Percentiles rank a stretch among this genome's conserved stretches.
Conservation (phyloP, 1,140 invertebrate genomes). For the Pectinophora gossypiella region DNA sequence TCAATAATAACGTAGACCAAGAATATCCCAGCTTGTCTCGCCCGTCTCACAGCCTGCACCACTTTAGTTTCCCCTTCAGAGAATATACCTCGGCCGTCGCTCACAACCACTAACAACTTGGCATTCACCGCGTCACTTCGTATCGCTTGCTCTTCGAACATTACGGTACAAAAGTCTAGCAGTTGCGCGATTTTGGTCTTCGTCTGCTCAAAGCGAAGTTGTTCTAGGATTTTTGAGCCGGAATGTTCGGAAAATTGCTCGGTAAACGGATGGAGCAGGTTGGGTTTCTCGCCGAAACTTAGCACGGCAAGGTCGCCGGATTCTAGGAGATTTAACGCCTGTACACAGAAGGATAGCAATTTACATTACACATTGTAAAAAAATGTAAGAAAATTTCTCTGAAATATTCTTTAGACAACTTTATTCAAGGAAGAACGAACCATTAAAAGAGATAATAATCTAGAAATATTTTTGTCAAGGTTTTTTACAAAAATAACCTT, state of each 20-base stretch:
- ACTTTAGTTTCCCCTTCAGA: slow-evolving; percentile 91
- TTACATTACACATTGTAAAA: too few species aligned
- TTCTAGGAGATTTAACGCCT: slow-evolving; percentile 94
- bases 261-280: slow-evolving; percentile 89
- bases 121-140: slow-evolving; percentile 79
- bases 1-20: slow-evolving; percentile 97
- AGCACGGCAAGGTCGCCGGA: slow-evolving; percentile 93
- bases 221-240: slow-evolving; percentile 86
- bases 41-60: slow-evolving; percentile 85
- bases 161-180: slow-evolving; percentile 84
- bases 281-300: slow-evolving; percentile 93
- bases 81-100: slow-evolving; percentile 95
- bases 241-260: slow-evolving; percentile 90
- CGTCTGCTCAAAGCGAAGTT: slow-evolving; percentile 87
- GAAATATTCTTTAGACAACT: too few species aligned
- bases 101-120: slow-evolving; percentile 94
- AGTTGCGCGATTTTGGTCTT: slow-evolving; percentile 88
- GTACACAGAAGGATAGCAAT: too few species aligned
- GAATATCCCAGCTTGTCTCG: slow-evolving; percentile 90
- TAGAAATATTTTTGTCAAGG: too few species aligned
- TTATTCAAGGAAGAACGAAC: too few species aligned
- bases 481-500: too few species aligned
- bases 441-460: too few species aligned
- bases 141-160: slow-evolving; percentile 78
- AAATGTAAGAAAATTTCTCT: too few species aligned